Conservation (phyloP, 2,113 vertebrate species). For the Mesitornis unicolor region DNA sequence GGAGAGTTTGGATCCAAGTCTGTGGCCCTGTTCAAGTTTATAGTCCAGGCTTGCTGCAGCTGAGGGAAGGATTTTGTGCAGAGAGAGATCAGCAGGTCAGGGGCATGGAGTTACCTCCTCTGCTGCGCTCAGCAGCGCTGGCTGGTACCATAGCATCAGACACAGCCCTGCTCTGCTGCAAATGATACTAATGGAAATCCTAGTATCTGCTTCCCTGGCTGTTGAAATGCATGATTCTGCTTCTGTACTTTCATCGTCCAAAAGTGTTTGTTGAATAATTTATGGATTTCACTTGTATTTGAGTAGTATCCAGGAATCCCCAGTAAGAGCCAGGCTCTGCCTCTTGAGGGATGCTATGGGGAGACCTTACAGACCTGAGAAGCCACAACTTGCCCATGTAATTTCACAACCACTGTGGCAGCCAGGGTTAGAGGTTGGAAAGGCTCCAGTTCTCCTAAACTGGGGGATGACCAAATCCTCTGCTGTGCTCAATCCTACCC, state of each 20-base stretch:
- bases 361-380: neutral
- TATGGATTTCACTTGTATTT: neutral
- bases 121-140: neutral
- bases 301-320: neutral
- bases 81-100: neutral
- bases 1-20: neutral
- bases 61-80: neutral
- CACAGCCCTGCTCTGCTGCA: neutral
- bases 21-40: neutral
- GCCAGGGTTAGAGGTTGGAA: neutral
- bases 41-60: neutral
- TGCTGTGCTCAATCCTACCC: neutral
- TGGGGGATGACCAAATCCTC: too few species aligned
- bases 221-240: neutral
- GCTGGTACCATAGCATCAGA: neutral
- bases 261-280: constrained; percentile 9
- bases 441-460: neutral
- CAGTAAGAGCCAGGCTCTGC: neutral
- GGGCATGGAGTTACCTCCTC: neutral
- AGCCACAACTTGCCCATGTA: accelerated
- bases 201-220: neutral
- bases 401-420: neutral
- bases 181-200: neutral
- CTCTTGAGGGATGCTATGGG: neutral
- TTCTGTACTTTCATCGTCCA: neutral